Evolutionary conservation across 2,888 invertebrate genomes (phyloP).

Genomic region (Agriopis aurantiaria): DNA sequence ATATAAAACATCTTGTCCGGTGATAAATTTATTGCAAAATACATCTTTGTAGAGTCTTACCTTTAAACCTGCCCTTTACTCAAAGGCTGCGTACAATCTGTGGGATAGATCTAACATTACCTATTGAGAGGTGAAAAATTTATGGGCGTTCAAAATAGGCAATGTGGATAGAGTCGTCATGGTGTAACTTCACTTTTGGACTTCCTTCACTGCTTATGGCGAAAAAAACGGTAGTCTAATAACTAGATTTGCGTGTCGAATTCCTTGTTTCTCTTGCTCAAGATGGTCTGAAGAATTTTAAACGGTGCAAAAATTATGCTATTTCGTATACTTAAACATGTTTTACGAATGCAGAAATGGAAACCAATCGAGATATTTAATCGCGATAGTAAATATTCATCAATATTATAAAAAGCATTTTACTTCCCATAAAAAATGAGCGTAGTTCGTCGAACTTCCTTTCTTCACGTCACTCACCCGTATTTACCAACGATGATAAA

Average conservation of each 20-base stretch:
- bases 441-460: constrained; percentile 35
- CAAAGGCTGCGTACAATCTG: constrained; percentile 30
- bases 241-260: constrained; percentile 33
- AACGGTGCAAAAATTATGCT: constrained; percentile 9
- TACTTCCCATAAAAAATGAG: constrained; percentile 6
- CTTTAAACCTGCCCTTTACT: constrained; percentile 31
- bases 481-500: constrained; percentile 58
- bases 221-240: constrained; percentile 32
- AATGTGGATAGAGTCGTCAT: constrained; percentile 24
- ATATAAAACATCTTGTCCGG: background rate
- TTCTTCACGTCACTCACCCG: constrained; percentile 38
- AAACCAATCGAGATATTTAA: constrained; percentile 13
- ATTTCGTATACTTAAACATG: constrained; percentile 1
- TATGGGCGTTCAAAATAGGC: constrained; percentile 33
- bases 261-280: constrained; percentile 26
- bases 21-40: background rate
- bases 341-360: constrained; percentile 2
- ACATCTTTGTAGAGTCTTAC: background rate
- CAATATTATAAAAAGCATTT: constrained; percentile 1
- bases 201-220: constrained; percentile 29
- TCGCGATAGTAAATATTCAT: constrained; percentile 9
- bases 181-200: constrained; percentile 19
- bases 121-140: constrained; percentile 36
- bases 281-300: constrained; percentile 26
- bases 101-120: constrained; percentile 42